Base-by-base conservation (phyloP, 1,140 invertebrate genomes). In the Drosophila repletoides region DNA sequence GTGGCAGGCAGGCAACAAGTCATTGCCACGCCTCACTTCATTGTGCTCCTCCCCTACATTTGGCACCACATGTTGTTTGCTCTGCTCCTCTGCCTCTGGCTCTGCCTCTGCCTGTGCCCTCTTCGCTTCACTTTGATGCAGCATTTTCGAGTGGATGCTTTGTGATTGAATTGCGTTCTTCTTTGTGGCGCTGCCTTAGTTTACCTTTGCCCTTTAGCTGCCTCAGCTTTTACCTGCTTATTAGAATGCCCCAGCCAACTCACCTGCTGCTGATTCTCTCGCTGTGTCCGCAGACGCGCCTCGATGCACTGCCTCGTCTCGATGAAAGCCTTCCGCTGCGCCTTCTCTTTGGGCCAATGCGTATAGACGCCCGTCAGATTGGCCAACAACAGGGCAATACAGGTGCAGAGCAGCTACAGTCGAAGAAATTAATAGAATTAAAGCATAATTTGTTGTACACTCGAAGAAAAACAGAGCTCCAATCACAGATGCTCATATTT, bases 261-360 rank as follows among this genome's bases (percentile, higher is more conserved):
- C 92, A 98, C 98, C 95, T 99, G 97, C 92, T 98, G 97, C 90
- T 98, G 96, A 91, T 98, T 98, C 91, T 98, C 97, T 49, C 96
- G 92, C 90, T 98, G 96, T 5, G 97, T 97, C 63, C 96, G 96
- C 17, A 99, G 92, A 34, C 97, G 92, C 2, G 97, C 96, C 90
- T 98, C 96, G 14, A 99, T 96, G 90, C 97, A 98, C 89, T 97
- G 95, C 33, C 97, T 92, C 2, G 98, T 99, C 91, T 99, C 98
- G 9, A 98, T 92, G 91, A 99, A 99, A 2, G 97, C 97, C 79
- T 97, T 95, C 21, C 97, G 92, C 89, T 98, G 97, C 0, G 97
- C 95, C 48, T 96, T 91, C 91, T 98, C 97, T 10, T 96, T 95
- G 0, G 97, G 96, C 91, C 97, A 96, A 91, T 98, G 97, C 1